These are phyloP conservation scores for Deilephila porcellus DNA, from an alignment of 2,888 invertebrate species.

Conservation along the genomic window DNA sequence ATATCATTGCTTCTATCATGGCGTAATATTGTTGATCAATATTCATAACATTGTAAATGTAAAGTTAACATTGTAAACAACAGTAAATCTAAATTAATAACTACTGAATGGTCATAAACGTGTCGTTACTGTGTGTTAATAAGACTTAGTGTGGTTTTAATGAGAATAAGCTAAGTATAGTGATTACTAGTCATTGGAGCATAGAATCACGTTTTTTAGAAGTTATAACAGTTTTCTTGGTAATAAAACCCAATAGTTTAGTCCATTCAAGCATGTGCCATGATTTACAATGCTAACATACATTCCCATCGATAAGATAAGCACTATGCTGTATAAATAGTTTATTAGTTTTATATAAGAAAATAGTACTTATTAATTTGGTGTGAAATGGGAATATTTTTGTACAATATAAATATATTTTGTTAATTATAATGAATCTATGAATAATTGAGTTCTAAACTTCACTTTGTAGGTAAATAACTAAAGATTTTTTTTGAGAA, in stretches of 20 bases:
- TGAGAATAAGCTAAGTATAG: neutral
- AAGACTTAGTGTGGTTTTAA: neutral
- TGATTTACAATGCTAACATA: neutral
- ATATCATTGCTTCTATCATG: too few relatives aligned
- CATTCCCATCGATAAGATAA: neutral
- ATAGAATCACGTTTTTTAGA: neutral
- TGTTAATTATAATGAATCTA: too few relatives aligned
- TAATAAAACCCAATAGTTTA: neutral
- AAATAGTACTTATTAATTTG: too few relatives aligned
- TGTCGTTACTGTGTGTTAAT: too few relatives aligned
- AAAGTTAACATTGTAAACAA: neutral
- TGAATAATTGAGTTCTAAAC: too few relatives aligned
- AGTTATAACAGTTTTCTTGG: neutral
- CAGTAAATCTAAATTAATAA: neutral
- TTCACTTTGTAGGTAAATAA: too few relatives aligned
- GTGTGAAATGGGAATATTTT: too few relatives aligned
- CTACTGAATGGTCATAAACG: too few relatives aligned
- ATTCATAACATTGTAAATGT: neutral
- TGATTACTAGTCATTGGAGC: neutral
- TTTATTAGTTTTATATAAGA: neutral
- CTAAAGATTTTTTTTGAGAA: too few relatives aligned
- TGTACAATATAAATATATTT: too few relatives aligned
- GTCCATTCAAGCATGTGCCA: neutral
- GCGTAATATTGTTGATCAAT: too few relatives aligned
- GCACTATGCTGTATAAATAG: neutral